A percentile compares a stretch with the other conserved stretches of the same genome.
These are phyloP conservation scores for Brienomyrus longianalis DNA, from an alignment of 2,113 vertebrate genomes.

Conservation along the genomic window DNA sequence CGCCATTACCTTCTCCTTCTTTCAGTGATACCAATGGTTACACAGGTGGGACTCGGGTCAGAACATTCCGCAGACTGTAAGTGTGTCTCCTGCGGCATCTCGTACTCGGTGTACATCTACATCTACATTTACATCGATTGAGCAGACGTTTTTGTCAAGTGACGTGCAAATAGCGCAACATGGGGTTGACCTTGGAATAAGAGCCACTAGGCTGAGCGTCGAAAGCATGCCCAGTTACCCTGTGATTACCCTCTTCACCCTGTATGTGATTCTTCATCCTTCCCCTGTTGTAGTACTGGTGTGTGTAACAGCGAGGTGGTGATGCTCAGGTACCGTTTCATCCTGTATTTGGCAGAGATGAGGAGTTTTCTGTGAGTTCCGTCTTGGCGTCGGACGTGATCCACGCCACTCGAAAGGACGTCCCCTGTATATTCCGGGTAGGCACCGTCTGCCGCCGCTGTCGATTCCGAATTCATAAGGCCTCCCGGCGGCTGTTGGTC, in stretches of 20 bases:
- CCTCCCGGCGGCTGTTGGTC: background rate
- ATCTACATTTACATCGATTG: background rate
- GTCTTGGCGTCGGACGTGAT: slow-evolving; percentile 92
- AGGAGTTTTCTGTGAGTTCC: slow-evolving; percentile 90
- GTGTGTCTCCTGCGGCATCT: background rate
- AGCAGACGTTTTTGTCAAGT: background rate
- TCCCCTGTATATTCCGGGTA: slow-evolving; percentile 97
- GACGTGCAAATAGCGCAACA: background rate
- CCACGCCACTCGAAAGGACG: slow-evolving; percentile 86
- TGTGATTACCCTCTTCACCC: background rate
- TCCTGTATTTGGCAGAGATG: slow-evolving; percentile 69
- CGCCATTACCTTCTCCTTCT: background rate
- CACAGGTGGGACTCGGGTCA: background rate
- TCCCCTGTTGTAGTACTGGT: background rate
- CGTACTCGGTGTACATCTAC: background rate
- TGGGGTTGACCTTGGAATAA: background rate
- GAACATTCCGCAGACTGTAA: background rate
- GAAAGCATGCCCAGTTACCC: background rate
- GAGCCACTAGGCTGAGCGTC: background rate
- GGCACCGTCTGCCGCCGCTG: background rate
- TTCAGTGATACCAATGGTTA: background rate
- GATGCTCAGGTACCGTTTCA: background rate
- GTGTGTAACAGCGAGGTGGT: background rate
- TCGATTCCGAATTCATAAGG: background rate
- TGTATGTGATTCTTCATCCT: background rate